These are phyloP conservation scores for Amblyornis subalaris DNA, from an alignment of 2,113 vertebrate species.

Conservation along the genomic window DNA sequence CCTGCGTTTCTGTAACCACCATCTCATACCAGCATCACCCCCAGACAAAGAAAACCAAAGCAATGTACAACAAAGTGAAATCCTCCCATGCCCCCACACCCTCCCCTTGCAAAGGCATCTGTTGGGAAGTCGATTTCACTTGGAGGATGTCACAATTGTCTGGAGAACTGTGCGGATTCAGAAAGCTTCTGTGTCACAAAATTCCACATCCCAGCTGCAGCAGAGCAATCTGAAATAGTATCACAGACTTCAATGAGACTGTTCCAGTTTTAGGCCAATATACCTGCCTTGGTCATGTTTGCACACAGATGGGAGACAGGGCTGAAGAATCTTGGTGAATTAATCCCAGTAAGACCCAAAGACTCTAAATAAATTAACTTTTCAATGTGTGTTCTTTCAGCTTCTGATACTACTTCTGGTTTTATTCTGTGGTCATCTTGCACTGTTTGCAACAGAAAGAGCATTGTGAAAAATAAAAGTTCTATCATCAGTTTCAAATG, in stretches of 20 bases:
- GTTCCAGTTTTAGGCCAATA: background rate
- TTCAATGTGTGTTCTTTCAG: background rate
- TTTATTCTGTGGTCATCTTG: background rate
- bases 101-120: background rate
- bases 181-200: background rate
- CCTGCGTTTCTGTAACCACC: background rate
- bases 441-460: background rate
- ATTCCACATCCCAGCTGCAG: background rate
- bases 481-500: conserved; percentile 52
- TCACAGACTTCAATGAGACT: background rate
- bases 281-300: background rate
- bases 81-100: accelerated
- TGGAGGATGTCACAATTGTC: background rate
- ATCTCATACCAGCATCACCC: background rate
- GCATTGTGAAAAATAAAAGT: conserved; percentile 68
- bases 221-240: background rate
- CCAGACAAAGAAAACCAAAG: background rate
- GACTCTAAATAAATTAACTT: background rate
- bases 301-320: background rate
- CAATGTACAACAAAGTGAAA: background rate
- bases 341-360: background rate
- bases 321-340: background rate
- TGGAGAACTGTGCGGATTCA: background rate
- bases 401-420: background rate
- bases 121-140: background rate